Percentiles rank a stretch among this genome's conserved stretches.
phyloP scores from a whole-genome alignment of 2,113 vertebrate species.

The Actenoides hombroni region DNA sequence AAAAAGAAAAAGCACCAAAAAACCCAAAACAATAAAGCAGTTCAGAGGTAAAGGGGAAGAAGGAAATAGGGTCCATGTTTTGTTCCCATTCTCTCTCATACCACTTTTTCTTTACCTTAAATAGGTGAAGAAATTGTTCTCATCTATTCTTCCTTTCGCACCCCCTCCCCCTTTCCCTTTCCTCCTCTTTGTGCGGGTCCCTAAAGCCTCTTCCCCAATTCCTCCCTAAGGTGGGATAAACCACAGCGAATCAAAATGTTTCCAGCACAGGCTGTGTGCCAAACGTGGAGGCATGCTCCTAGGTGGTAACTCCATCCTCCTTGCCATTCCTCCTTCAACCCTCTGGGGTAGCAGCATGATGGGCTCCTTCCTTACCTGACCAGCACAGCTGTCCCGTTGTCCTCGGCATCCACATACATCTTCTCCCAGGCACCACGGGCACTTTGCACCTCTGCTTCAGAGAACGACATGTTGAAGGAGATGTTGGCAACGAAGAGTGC shows the following conservation, averaged over 20 bases:
- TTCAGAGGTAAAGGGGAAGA: neutral
- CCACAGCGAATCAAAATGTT: neutral
- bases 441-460: conserved; percentile 58
- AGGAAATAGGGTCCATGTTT: neutral
- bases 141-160: neutral
- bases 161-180: neutral
- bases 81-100: neutral
- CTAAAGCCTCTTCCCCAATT: neutral
- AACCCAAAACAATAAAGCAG: neutral
- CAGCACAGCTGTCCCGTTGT: conserved; percentile 39
- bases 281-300: neutral
- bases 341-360: neutral
- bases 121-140: neutral
- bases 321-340: neutral
- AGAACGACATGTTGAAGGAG: neutral
- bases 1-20: neutral
- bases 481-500: rapidly evolving
- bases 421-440: conserved; percentile 53
- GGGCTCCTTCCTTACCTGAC: conserved; percentile 49
- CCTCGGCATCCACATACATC: conserved; percentile 48
- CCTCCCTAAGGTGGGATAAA: neutral
- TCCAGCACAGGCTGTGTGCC: neutral
- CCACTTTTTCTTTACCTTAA: neutral
- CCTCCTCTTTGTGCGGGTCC: neutral
- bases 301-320: neutral